Evolutionary conservation across 2,797 vertebrate genomes (phyloP), one percentile per base, ranked within the genome.

Genomic region (Rhinella marina): DNA sequence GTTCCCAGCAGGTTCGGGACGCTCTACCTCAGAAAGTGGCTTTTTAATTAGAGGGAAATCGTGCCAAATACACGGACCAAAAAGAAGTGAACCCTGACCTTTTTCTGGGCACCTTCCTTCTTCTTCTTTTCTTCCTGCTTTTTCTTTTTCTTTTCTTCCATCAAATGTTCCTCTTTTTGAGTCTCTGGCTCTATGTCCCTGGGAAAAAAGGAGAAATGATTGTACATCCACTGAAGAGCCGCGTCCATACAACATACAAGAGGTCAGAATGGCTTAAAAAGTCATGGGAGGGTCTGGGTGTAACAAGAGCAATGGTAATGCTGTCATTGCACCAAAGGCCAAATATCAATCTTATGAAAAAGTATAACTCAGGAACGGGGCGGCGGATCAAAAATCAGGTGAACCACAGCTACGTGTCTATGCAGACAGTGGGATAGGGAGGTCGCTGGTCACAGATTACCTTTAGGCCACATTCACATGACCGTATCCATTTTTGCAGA

Each of bases 141-240:
- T 97, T 98, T 98, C 96, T 96, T 98, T 98, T 98, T 99, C 97
- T 98, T 99, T 97, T 99, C 98, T 98, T 99, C 98, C 98, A 99
- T 99, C 97, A 99, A 99, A 98, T 94, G 97, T 95, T 97, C 96
- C 96, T 97, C 97, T 96, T 95, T 94, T 96, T 94, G 95, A 96
- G 95, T 96, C 94, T 95, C 95, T 95, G 94, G 95, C 94, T 96
- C 96, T 80, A 85, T 88, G 95, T 97, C 96, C 96, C 96, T 97
- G 92, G 91, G 92, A 81, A 73, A 23, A 14, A 16, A 21, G 25
- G 16, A 41, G 48, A n/a, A 62, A 32, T 23, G 7, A 48, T 62
- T 62, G 59, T 48, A 48, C 3, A 23, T 61, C 19, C 3, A 27
- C 9, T 14, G 78, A 41, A 19, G 7, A 59, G 27, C 2, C 23